Conservation (phyloP, 1,140 invertebrate species). For the Reticulitermes speratus region DNA sequence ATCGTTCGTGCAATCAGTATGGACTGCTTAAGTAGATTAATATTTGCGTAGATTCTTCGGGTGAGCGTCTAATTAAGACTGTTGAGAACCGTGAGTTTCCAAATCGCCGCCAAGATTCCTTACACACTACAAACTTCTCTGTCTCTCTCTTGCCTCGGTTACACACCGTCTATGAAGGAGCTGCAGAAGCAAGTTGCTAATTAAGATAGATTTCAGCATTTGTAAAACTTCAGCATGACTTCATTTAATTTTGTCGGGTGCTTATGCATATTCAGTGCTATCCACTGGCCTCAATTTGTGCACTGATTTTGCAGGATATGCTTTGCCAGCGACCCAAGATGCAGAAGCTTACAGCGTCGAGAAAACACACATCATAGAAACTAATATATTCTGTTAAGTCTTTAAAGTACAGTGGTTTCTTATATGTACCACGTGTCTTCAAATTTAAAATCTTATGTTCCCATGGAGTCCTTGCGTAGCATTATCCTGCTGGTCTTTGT, state of each 20-base stretch:
- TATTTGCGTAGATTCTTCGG: background rate
- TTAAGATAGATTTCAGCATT: background rate
- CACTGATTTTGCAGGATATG: background rate
- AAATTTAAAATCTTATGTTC: too few relatives aligned
- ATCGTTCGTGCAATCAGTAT: background rate
- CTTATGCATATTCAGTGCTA: background rate
- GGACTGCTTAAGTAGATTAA: background rate
- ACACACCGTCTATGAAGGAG: background rate
- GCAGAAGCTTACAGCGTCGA: conserved; percentile 7
- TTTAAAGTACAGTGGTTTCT: too few relatives aligned
- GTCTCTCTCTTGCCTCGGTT: background rate
- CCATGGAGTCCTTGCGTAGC: too few relatives aligned
- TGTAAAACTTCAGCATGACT: background rate
- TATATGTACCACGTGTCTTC: too few relatives aligned
- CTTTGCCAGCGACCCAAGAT: conserved; percentile 21
- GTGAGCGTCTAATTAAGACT: background rate
- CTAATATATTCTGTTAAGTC: too few relatives aligned
- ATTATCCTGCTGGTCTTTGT: too few relatives aligned
- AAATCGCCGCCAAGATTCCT: background rate
- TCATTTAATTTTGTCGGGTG: background rate
- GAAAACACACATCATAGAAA: too few relatives aligned
- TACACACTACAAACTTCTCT: background rate
- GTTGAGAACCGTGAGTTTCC: background rate
- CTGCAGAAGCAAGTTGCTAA: background rate
- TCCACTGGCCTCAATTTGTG: background rate